Conservation (phyloP, 2,888 invertebrate species). For the Microplitis deprimator region DNA sequence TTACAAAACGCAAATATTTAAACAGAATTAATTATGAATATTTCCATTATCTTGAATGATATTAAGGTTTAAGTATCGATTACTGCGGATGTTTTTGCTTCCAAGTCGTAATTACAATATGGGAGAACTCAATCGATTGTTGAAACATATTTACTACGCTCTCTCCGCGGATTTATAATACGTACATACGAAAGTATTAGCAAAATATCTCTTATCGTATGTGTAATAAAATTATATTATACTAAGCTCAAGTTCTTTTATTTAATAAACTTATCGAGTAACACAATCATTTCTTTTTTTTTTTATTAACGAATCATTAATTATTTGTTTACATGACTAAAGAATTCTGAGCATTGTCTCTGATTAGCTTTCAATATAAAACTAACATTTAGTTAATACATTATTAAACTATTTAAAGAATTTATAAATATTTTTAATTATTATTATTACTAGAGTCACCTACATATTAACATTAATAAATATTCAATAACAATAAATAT, state of each 20-base stretch:
- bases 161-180: conserved; percentile 30
- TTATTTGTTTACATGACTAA: conserved; percentile 62
- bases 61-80: conserved; percentile 32
- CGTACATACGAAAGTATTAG: conserved; percentile 13
- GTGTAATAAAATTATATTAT: conserved; percentile 29
- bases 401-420: conserved; percentile 17
- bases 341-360: conserved; percentile 66
- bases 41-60: conserved; percentile 13
- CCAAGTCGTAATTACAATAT: conserved; percentile 38
- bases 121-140: conserved; percentile 41
- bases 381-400: conserved; percentile 19
- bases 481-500: not conserved
- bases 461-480: not conserved
- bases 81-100: conserved; percentile 41
- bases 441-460: not conserved
- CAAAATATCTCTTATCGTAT: conserved; percentile 32
- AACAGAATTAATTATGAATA: not conserved
- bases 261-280: conserved; percentile 38
- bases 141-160: conserved; percentile 33
- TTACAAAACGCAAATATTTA: not conserved
- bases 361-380: conserved; percentile 4
- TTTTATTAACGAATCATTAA: conserved; percentile 40
- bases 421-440: not conserved
- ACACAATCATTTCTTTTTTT: conserved; percentile 33
- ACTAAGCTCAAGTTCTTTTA: conserved; percentile 28